Percentiles rank a stretch among this genome's conserved stretches.
Conservation (phyloP, 2,797 vertebrate species). For the Acrossocheilus wenchowensis region DNA sequence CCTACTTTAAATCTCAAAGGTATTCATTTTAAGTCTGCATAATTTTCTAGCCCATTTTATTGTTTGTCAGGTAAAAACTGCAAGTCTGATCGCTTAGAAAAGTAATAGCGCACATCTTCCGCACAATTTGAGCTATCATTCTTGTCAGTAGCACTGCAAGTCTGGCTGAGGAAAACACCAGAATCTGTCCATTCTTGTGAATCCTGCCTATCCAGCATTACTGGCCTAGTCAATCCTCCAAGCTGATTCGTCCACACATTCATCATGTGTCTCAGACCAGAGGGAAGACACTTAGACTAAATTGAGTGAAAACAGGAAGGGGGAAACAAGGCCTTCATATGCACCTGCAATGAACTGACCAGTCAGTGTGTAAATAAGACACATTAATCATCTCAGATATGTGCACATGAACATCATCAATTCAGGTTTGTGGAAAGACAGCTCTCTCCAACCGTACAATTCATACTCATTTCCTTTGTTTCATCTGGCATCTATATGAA, state of each 20-base stretch:
- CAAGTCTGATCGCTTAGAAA: background rate
- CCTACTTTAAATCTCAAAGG: background rate
- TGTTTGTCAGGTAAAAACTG: background rate
- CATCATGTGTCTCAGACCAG: constrained; percentile 28
- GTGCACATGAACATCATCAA: constrained; percentile 28
- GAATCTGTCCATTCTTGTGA: background rate
- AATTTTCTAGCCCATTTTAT: background rate
- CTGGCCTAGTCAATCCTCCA: background rate
- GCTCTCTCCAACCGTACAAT: background rate
- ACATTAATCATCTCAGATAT: constrained; percentile 38
- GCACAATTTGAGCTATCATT: constrained; percentile 5
- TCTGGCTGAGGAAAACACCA: background rate
- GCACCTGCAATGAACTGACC: constrained; percentile 15
- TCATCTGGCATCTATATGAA: background rate
- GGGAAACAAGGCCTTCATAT: constrained; percentile 21
- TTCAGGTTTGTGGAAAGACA: background rate
- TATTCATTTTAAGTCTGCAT: background rate
- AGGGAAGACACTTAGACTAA: constrained; percentile 38
- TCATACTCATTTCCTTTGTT: background rate
- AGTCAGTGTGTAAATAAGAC: constrained; percentile 23
- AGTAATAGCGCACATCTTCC: background rate
- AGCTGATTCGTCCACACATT: constrained; percentile 11
- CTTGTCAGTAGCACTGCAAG: background rate
- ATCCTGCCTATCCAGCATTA: constrained; percentile 5
- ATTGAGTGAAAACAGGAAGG: constrained; percentile 7